phyloP scores from a whole-genome alignment of 1,140 invertebrate genomes.

The Centruroides sculpturatus region DNA sequence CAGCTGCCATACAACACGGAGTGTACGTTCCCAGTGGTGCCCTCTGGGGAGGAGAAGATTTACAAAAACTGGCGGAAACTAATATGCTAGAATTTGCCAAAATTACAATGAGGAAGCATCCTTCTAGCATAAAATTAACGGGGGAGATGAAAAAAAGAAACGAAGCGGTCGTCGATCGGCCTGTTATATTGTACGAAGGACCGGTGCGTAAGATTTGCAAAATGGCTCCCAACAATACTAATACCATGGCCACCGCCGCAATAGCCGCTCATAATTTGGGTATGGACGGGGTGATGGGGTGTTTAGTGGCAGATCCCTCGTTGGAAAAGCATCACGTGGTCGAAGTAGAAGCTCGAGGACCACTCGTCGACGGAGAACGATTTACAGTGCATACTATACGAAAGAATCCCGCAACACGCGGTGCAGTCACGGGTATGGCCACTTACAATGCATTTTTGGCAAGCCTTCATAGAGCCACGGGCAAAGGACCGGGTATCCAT shows the following conservation, averaged over 20 bases:
- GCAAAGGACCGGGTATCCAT: conserved; percentile 31
- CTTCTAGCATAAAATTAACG: conserved; percentile 38
- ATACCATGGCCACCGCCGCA: conserved; percentile 43
- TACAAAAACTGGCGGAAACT: conserved; percentile 42
- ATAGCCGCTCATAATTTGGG: conserved; percentile 43
- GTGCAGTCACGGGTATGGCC: conserved; percentile 39
- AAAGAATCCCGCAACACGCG: conserved; percentile 39
- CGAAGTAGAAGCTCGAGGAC: conserved; percentile 39
- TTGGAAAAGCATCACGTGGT: conserved; percentile 42
- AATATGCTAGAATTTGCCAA: conserved; percentile 39
- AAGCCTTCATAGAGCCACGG: conserved; percentile 31
- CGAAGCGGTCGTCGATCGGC: conserved; percentile 41
- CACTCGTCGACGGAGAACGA: conserved; percentile 26
- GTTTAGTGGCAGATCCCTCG: conserved; percentile 39
- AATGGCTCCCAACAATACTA: conserved; percentile 46
- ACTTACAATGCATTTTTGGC: conserved; percentile 41
- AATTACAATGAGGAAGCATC: conserved; percentile 46
- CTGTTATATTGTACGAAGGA: conserved; percentile 34
- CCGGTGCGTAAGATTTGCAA: conserved; percentile 39
- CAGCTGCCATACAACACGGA: conserved; percentile 27
- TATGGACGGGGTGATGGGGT: conserved; percentile 40
- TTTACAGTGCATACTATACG: conserved; percentile 39
- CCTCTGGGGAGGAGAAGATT: conserved; percentile 46
- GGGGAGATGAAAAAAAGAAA: conserved; percentile 42
- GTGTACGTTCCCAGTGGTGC: conserved; percentile 43